Conservation (phyloP, 2,888 invertebrate genomes). For the Drosophila rubida region DNA sequence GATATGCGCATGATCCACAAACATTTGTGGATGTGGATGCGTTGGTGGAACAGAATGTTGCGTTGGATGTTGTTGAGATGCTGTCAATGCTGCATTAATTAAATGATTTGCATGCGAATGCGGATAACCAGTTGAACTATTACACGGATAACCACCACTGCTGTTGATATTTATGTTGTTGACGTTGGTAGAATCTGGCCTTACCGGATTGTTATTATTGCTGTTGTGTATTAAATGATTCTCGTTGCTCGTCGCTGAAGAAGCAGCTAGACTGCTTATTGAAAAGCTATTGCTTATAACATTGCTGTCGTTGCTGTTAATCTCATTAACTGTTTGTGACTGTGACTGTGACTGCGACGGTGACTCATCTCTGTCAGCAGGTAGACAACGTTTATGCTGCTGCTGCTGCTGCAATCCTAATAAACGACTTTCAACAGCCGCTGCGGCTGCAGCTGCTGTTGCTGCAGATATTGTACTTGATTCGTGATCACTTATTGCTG, state of each 20-base stretch:
- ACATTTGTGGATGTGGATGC: slow-evolving; percentile 80
- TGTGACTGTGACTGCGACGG: slow-evolving; percentile 25
- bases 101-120: slow-evolving; percentile 83
- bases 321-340: slow-evolving; percentile 15
- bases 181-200: slow-evolving; percentile 19
- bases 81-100: slow-evolving; percentile 82
- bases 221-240: neutral
- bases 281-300: slow-evolving; percentile 84
- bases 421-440: slow-evolving; percentile 76
- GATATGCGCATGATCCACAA: slow-evolving; percentile 84
- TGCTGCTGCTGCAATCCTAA: slow-evolving; percentile 66
- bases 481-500: slow-evolving; percentile 92
- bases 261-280: slow-evolving; percentile 85
- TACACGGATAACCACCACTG: slow-evolving; percentile 52
- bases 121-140: slow-evolving; percentile 60
- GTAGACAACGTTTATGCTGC: slow-evolving; percentile 43
- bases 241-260: slow-evolving; percentile 27
- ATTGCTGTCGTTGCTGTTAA: slow-evolving; percentile 38
- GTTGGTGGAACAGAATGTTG: slow-evolving; percentile 36
- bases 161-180: slow-evolving; percentile 25
- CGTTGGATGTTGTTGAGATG: slow-evolving; percentile 38
- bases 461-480: slow-evolving; percentile 57
- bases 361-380: slow-evolving; percentile 15
- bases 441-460: slow-evolving; percentile 66
- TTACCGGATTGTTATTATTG: neutral